Evolutionary conservation across 1,140 invertebrate species (phyloP), one percentile per base, ranked within the genome.

Genomic region (Yoshiicerus persimilis): DNA sequence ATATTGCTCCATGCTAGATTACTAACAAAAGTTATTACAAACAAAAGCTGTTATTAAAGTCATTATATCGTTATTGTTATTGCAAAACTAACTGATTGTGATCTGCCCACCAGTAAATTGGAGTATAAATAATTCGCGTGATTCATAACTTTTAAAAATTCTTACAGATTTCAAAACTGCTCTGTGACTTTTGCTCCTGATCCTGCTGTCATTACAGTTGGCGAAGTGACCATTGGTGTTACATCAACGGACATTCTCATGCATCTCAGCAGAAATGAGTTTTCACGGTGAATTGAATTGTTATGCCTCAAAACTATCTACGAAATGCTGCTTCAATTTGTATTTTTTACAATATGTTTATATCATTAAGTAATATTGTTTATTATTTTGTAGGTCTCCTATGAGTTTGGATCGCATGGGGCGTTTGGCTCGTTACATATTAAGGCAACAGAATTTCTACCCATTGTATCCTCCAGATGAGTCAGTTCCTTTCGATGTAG

Each of bases 241-340:
- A 98, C 96, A 2, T 96, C 97, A 20, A 95, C 95, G 0, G 97
- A 99, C 92, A 93, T 96, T 70, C 91, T 98, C 1, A 95, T 96
- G 93, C 96, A 97, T 92, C 91, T 98, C 13, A 94, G 95, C 34
- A 95, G 95, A 89, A 94, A 96, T 91, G 97, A 98, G 93, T 94
- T 97, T 90, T 94, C 94, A 13, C 92, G 93, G 96, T 97, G 94
- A 95, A 95, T 88, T n/a, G n/a, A n/a, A n/a, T n/a, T n/a, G n/a
- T 86, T 64, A 5, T 90, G 20, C 47, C 47, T 39, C 13, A 41
- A 41, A 25, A 27, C 83, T 10, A 38, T 77, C 41, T 39, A n/a
- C n/a, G n/a, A n/a, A n/a, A n/a, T n/a, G n/a, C 13, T 36, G 3
- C 6, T 36, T n/a, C 34, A 41, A n/a, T 62, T 36, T 13, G 2